Percentiles rank a stretch among this genome's conserved stretches.
Evolutionary conservation across 2,113 vertebrate species (phyloP).

Genomic region (Gadus chalcogrammus): DNA sequence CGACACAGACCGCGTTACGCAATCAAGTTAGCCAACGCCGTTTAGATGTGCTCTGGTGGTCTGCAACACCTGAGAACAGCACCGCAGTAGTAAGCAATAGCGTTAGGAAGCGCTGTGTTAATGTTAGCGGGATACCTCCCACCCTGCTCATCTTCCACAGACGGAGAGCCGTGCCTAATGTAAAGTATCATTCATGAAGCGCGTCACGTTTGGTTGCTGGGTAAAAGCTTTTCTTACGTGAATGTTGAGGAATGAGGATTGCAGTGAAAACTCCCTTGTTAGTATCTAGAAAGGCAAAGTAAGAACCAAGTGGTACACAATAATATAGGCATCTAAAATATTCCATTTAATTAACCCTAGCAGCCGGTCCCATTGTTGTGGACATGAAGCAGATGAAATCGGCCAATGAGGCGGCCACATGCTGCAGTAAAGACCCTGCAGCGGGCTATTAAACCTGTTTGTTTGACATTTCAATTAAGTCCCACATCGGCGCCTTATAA

Average conservation of each 20-base stretch:
- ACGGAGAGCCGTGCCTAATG: background rate
- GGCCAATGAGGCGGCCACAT: background rate
- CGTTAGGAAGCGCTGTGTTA: background rate
- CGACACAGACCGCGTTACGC: slow-evolving; percentile 46
- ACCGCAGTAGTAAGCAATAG: slow-evolving; percentile 13
- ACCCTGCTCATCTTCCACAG: background rate
- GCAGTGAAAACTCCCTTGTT: too few relatives aligned
- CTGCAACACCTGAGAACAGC: slow-evolving; percentile 33
- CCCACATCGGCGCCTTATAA: background rate
- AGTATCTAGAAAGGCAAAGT: too few relatives aligned
- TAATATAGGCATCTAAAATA: too few relatives aligned
- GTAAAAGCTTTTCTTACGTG: background rate
- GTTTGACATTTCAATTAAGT: background rate
- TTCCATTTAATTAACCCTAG: background rate
- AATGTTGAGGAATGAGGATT: background rate
- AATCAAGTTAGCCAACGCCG: slow-evolving; percentile 31
- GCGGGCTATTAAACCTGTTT: too few relatives aligned
- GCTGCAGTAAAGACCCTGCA: too few relatives aligned
- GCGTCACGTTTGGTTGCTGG: background rate
- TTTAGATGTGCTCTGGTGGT: slow-evolving; percentile 37
- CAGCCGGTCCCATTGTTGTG: background rate
- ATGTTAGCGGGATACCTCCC: background rate
- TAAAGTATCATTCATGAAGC: background rate
- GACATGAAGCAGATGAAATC: background rate
- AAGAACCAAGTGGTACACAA: too few relatives aligned